Conservation (phyloP, 2,113 vertebrate genomes). For the Ornithorhynchus anatinus region DNA sequence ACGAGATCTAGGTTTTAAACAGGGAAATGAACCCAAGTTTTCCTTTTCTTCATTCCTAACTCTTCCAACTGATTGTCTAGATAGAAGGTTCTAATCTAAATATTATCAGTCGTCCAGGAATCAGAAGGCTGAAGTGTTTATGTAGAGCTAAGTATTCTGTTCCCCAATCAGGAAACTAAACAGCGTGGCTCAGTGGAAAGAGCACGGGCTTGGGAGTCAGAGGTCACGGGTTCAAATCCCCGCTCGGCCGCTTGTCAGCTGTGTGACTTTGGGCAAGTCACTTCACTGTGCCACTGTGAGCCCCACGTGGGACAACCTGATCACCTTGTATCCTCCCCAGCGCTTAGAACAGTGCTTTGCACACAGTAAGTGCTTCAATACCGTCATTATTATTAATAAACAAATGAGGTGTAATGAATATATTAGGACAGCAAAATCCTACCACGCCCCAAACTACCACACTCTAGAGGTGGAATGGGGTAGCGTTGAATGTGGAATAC, state of each 20-base stretch:
- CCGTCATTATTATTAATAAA: neutral
- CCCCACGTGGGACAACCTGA: neutral
- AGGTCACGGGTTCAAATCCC: too few relatives aligned
- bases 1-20: fast-evolving
- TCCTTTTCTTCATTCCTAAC: neutral
- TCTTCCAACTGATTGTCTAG: neutral
- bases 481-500: neutral
- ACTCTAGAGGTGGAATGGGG: neutral
- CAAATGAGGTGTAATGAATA: fast-evolving
- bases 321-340: too few relatives aligned
- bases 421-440: neutral
- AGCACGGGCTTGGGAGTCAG: too few relatives aligned
- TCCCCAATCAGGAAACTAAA: too few relatives aligned
- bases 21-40: neutral
- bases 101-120: neutral
- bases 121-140: too few relatives aligned
- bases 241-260: too few relatives aligned
- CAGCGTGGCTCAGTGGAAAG: too few relatives aligned
- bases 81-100: neutral
- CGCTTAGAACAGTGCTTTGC: neutral
- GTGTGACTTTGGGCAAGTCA: fast-evolving
- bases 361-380: neutral
- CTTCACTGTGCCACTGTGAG: neutral
- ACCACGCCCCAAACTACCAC: fast-evolving
- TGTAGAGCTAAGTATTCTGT: too few relatives aligned